phyloP scores from a whole-genome alignment of 2,888 invertebrate genomes.

The Prenolepis imparis region DNA sequence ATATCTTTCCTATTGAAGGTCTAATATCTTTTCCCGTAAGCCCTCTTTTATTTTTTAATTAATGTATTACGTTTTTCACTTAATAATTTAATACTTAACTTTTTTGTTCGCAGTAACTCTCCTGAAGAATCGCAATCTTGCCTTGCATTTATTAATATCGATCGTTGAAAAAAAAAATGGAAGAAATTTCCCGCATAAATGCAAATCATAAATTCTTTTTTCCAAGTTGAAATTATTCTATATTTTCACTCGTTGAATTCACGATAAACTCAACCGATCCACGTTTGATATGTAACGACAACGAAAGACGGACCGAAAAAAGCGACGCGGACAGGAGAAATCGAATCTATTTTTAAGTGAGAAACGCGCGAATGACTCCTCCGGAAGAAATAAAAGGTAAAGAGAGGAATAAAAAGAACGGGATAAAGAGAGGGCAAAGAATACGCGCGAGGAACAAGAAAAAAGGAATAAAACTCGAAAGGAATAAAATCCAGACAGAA shows the following conservation, averaged over 20 bases:
- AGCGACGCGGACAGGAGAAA: constrained; percentile 51
- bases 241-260: constrained; percentile 55
- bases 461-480: constrained; percentile 14
- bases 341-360: constrained; percentile 72
- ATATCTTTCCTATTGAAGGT: too few relatives aligned
- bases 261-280: constrained; percentile 53
- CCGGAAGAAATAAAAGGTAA: constrained; percentile 23
- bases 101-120: neutral
- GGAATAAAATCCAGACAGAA: constrained; percentile 8
- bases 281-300: constrained; percentile 36
- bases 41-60: neutral
- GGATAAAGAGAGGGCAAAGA: constrained; percentile 19
- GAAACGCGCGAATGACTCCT: constrained; percentile 56
- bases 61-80: neutral
- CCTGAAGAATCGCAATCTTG: neutral
- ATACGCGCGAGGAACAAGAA: constrained; percentile 15
- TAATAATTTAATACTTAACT: neutral
- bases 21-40: neutral
- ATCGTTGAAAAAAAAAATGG: neutral
- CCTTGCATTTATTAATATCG: constrained; percentile 10
- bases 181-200: constrained; percentile 10
- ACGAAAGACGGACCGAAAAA: constrained; percentile 35
- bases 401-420: constrained; percentile 8
- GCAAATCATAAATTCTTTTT: constrained; percentile 52
- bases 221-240: constrained; percentile 58